These are phyloP conservation scores for Pachymerium ferrugineum DNA, from an alignment of 2,888 invertebrate species.

Conservation along the genomic window DNA sequence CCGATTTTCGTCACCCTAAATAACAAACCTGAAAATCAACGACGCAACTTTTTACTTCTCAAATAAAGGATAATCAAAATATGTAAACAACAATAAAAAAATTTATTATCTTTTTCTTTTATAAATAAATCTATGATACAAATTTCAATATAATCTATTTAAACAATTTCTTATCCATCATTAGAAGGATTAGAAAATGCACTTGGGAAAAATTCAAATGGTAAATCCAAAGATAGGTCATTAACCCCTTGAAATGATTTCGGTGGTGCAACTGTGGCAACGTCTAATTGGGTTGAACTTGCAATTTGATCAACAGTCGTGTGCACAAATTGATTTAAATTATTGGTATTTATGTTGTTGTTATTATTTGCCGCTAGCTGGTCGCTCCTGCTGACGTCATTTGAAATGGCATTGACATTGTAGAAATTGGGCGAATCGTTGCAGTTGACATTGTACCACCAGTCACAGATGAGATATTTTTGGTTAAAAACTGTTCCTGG, in stretches of 20 bases:
- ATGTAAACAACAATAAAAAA: too few species aligned
- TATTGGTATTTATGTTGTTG: too few species aligned
- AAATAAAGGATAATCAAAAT: too few species aligned
- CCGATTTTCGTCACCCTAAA: too few species aligned
- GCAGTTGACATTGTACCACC: slow-evolving; percentile 37
- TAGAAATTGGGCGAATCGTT: slow-evolving; percentile 24
- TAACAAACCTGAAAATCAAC: too few species aligned
- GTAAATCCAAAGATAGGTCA: not conserved
- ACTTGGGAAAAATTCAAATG: not conserved
- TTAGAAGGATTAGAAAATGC: not conserved
- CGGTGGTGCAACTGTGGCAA: not conserved
- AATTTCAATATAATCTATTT: too few species aligned
- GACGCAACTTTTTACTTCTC: too few species aligned
- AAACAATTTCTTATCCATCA: too few species aligned
- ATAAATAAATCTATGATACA: too few species aligned
- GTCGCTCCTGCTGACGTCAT: not conserved
- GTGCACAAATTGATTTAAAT: not conserved
- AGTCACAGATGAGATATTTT: slow-evolving; percentile 35
- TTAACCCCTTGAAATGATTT: too few species aligned
- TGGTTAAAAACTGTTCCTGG: slow-evolving; percentile 44
- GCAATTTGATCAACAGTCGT: not conserved
- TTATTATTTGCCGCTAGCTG: not conserved
- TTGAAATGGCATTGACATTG: not conserved
- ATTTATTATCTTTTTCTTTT: too few species aligned
- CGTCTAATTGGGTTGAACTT: not conserved